Percentiles rank a stretch among this genome's conserved stretches.
Evolutionary conservation across 2,113 vertebrate species (phyloP).

Genomic region (Phyllopteryx taeniolatus): DNA sequence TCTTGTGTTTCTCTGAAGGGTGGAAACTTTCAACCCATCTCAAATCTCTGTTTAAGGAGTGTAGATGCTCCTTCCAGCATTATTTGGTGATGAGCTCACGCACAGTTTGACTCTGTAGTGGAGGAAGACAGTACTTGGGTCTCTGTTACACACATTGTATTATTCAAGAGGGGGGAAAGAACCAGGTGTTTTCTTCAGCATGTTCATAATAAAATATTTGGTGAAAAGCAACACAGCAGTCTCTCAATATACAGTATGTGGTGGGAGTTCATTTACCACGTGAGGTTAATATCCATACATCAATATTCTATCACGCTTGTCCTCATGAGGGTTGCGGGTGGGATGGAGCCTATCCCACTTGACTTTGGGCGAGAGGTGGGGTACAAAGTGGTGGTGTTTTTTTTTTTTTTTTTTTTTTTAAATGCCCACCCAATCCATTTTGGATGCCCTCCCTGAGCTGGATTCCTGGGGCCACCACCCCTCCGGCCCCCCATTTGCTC

Average conservation of each 20-base stretch:
- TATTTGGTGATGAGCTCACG: not conserved
- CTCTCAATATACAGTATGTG: not conserved
- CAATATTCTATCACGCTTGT: no score
- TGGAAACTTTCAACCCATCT: not conserved
- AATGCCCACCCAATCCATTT: no score
- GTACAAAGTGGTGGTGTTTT: no score
- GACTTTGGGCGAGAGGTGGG: no score
- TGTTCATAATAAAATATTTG: not conserved
- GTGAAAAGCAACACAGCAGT: not conserved
- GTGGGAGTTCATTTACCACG: no score
- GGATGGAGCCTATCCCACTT: no score
- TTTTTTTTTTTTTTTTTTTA: no score
- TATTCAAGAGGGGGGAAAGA: not conserved
- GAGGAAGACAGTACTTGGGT: not conserved
- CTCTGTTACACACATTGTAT: not conserved
- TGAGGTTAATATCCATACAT: not conserved
- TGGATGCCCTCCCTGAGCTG: no score
- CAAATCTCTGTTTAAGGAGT: slow-evolving; percentile 1
- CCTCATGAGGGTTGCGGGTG: no score
- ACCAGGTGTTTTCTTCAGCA: not conserved
- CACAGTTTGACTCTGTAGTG: not conserved
- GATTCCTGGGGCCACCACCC: no score
- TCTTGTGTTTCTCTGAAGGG: slow-evolving; percentile 1
- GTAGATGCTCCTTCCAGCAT: not conserved
- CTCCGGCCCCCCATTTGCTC: no score